These are phyloP conservation scores for Tryphoninae sp. DNA, from an alignment of 2,888 invertebrate species.

Conservation along the genomic window DNA sequence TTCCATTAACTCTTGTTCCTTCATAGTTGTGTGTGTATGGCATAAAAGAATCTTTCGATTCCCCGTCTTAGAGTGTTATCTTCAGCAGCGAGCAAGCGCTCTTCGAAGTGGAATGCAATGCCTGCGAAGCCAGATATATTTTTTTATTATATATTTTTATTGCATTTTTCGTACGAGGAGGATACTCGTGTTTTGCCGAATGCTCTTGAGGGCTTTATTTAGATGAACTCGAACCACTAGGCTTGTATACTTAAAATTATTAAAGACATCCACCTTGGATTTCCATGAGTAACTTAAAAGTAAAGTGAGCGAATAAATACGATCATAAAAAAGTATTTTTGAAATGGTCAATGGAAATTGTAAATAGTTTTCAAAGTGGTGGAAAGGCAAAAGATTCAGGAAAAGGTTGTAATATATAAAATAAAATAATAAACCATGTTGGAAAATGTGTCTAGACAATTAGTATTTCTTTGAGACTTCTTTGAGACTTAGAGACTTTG, in stretches of 20 bases:
- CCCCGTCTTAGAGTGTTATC: neutral
- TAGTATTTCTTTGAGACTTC: no score
- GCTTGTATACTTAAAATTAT: neutral
- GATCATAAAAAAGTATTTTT: neutral
- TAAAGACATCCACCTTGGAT: constrained; percentile 2
- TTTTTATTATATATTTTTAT: constrained; percentile 66
- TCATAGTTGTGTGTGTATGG: neutral
- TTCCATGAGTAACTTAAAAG: neutral
- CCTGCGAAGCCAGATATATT: constrained; percentile 48
- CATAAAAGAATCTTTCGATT: neutral
- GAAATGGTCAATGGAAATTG: neutral
- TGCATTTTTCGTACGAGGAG: constrained; percentile 64
- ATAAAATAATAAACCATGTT: no score
- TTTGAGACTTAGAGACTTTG: no score
- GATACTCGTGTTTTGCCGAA: constrained; percentile 47
- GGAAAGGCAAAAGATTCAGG: no score
- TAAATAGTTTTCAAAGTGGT: no score
- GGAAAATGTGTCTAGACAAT: no score
- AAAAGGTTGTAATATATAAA: no score
- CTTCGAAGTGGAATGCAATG: constrained; percentile 17
- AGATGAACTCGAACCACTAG: constrained; percentile 60
- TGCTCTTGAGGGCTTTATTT: constrained; percentile 75
- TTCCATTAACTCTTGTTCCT: neutral
- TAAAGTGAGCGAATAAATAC: neutral
- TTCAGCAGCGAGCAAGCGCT: neutral